Evolutionary conservation across 2,797 vertebrate genomes (phyloP).

Genomic region (Peromyscus melanophrys): DNA sequence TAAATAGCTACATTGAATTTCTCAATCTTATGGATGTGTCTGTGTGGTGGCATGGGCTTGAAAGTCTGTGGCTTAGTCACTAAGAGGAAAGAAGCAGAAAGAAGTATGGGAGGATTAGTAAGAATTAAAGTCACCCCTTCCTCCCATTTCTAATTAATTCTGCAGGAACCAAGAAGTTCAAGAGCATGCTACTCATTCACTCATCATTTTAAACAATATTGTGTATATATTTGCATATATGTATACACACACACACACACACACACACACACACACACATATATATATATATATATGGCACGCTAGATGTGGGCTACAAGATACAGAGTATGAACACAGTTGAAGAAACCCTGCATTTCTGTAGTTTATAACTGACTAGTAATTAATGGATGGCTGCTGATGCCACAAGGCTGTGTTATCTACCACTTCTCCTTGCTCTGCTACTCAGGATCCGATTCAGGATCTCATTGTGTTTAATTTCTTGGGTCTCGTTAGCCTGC

Average conservation of each 20-base stretch:
- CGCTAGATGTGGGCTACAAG: neutral
- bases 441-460: neutral
- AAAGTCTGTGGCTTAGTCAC: conserved; percentile 40
- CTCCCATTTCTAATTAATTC: neutral
- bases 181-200: neutral
- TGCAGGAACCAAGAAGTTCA: neutral
- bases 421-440: neutral
- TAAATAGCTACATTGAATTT: conserved; percentile 22
- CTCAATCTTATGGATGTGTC: neutral
- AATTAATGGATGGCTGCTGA: neutral
- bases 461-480: neutral
- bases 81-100: neutral
- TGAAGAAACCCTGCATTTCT: neutral
- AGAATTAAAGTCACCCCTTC: neutral
- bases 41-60: neutral
- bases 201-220: neutral
- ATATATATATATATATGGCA: no score
- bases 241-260: neutral
- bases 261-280: no score
- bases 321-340: neutral
- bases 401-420: neutral
- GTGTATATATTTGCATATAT: neutral
- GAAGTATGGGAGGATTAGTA: neutral
- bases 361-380: neutral
- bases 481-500: neutral